A percentile compares a stretch with the other conserved stretches of the same genome.
These are phyloP conservation scores for Drosophila lacteicornis DNA, from an alignment of 1,140 invertebrate species.

Conservation along the genomic window DNA sequence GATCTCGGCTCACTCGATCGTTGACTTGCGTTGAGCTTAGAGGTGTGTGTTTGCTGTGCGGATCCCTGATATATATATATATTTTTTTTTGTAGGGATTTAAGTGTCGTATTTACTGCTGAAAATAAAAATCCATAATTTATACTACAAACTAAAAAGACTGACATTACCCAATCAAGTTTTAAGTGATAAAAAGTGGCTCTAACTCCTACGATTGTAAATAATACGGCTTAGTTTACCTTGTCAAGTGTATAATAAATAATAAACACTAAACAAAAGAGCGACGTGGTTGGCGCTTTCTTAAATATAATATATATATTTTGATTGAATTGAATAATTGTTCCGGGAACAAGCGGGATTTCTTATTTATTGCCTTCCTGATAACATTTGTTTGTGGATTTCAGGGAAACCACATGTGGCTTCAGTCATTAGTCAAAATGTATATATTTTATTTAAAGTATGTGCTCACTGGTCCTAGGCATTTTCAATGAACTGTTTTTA, in stretches of 20 bases:
- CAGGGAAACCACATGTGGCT: constrained; percentile 1
- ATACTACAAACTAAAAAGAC: background rate
- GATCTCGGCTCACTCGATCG: constrained; percentile 3
- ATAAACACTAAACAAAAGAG: background rate
- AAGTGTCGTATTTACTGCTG: background rate
- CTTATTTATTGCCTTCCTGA: background rate
- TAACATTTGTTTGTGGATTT: constrained; percentile 4
- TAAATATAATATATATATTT: background rate
- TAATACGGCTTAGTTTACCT: background rate
- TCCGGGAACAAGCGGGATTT: background rate
- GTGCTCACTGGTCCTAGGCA: too few relatives aligned
- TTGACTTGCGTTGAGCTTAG: background rate
- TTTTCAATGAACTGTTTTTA: background rate
- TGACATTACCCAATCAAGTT: background rate
- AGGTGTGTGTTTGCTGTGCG: background rate
- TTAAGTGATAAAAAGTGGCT: background rate
- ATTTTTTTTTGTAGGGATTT: too few relatives aligned
- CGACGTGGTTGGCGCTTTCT: background rate
- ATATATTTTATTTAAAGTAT: background rate
- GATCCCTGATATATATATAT: too few relatives aligned
- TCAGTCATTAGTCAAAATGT: background rate
- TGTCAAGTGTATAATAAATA: background rate
- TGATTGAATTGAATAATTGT: background rate
- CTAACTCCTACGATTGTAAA: too few relatives aligned
- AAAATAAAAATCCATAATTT: background rate